Evolutionary conservation across 2,797 vertebrate genomes (phyloP).

Genomic region (Melanotaenia pygmaea): DNA sequence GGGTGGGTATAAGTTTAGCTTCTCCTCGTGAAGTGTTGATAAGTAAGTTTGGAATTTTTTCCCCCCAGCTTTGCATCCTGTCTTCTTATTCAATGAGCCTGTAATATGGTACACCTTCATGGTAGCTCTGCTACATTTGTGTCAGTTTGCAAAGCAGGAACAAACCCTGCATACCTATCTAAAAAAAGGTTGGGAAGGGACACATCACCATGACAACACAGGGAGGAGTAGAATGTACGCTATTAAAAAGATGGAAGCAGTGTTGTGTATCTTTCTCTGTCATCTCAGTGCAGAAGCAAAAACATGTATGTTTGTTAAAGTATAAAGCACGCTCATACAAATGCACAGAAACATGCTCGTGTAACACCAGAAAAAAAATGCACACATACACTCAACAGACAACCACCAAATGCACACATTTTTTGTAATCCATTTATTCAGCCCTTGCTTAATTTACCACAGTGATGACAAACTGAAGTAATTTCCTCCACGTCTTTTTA

Average conservation of each 20-base stretch:
- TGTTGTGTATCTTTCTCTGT: slow-evolving; percentile 63
- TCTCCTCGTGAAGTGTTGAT: slow-evolving; percentile 15
- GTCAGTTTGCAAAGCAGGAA: slow-evolving; percentile 70
- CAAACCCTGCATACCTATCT: slow-evolving; percentile 74
- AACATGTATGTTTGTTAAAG: slow-evolving; percentile 27
- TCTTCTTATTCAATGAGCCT: slow-evolving; percentile 27
- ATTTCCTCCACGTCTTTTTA: slow-evolving; percentile 79
- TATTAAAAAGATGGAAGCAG: slow-evolving; percentile 70
- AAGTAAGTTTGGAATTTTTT: slow-evolving; percentile 26
- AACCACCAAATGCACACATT: slow-evolving; percentile 36
- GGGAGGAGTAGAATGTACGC: slow-evolving; percentile 71
- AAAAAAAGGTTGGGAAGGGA: slow-evolving; percentile 79
- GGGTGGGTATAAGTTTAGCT: slow-evolving; percentile 34
- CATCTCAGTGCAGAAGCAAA: slow-evolving; percentile 22
- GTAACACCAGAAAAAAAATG: slow-evolving; percentile 3
- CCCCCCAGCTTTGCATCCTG: slow-evolving; percentile 14
- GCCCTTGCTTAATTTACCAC: slow-evolving; percentile 75
- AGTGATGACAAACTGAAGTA: slow-evolving; percentile 77
- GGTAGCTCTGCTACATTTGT: slow-evolving; percentile 63
- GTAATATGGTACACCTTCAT: slow-evolving; percentile 35
- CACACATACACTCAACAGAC: slow-evolving; percentile 17
- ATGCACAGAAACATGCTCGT: neutral
- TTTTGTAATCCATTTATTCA: slow-evolving; percentile 76
- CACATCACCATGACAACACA: slow-evolving; percentile 82
- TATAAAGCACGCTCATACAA: slow-evolving; percentile 12